These are phyloP conservation scores for Oscheius myriophilus DNA, from an alignment of 2,888 invertebrate genomes.

Conservation along the genomic window DNA sequence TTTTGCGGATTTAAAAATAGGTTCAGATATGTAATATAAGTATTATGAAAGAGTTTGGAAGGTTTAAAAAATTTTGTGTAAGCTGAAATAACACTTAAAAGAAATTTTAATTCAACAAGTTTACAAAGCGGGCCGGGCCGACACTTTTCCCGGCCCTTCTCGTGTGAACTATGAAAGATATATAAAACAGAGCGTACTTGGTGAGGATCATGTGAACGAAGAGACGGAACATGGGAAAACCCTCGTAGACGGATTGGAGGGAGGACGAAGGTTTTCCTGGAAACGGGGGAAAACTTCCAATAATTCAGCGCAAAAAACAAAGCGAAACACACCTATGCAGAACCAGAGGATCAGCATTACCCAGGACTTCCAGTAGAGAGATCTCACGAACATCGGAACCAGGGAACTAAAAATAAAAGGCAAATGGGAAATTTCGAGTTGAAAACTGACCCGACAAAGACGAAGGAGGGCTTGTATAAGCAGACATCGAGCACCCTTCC, in stretches of 20 bases:
- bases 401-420: slow-evolving; percentile 3
- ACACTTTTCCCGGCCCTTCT: too few relatives aligned
- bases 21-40: too few relatives aligned
- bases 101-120: too few relatives aligned
- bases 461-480: slow-evolving; percentile 11
- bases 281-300: not conserved
- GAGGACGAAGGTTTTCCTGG: not conserved
- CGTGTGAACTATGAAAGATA: too few relatives aligned
- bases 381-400: slow-evolving; percentile 18
- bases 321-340: slow-evolving; percentile 3
- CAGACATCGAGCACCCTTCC: slow-evolving; percentile 24
- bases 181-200: too few relatives aligned
- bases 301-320: not conserved
- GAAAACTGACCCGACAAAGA: slow-evolving; percentile 5
- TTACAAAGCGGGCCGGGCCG: too few relatives aligned
- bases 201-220: slow-evolving; percentile 28
- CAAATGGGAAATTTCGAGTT: not conserved
- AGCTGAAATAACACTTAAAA: too few relatives aligned
- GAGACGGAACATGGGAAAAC: slow-evolving; percentile 26
- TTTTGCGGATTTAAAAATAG: too few relatives aligned
- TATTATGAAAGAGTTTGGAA: too few relatives aligned
- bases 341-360: slow-evolving; percentile 24
- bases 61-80: too few relatives aligned
- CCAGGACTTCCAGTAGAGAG: slow-evolving; percentile 30
- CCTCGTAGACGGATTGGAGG: slow-evolving; percentile 12